Base-by-base conservation (phyloP, 2,113 vertebrate species). In the Perognathus longimembris region DNA sequence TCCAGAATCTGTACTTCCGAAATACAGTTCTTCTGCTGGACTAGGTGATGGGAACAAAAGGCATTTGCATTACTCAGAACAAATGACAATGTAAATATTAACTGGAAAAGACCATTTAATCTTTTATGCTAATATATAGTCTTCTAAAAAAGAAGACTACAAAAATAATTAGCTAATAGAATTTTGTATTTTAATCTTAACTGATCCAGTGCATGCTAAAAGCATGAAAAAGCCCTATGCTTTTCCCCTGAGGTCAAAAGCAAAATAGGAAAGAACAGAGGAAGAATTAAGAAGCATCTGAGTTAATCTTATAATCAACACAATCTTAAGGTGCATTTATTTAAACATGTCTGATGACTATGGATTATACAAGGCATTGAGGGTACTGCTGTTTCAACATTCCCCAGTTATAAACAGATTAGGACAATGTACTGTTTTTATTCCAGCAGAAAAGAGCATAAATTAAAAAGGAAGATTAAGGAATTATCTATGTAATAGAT, bases 1-100 rank as follows among this genome's bases (percentile, higher is more conserved):
- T 97, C 98, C 98, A 0, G 97, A 98, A 91, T 99, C 99, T 95
- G 98, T 98, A 82, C 98, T 99, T 91, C 99, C 99, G 97, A 99
- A 99, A 98, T 98, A 98, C 0, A 99, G 98, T 95, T 99, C 99
- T 96, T 99, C 99, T 38, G 99, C 98, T n/a, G 99, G 99, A 97
- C 99, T 99, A 96, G 85, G 79, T 86, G 95, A 97, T 92, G 81
- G 92, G 86, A 95, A 83, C 0, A 96, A 67, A 91, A 81, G 7
- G 36, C 36, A 76, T 92, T 83, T 82, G 17, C 67, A 93, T 28
- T 86, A 88, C 32, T 83, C 36, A 86, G 38, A 84, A 82, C 85
- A 90, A 84, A 94, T 28, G 61, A 70, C 36, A 95, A 71, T 54
- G 7, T 54, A 80, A 76, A 79, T 64, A 71, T 63, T 40, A 95